A percentile compares a stretch with the other conserved stretches of the same genome.
phyloP scores from a whole-genome alignment of 2,113 vertebrate species.

The Oreochromis spilurus region DNA sequence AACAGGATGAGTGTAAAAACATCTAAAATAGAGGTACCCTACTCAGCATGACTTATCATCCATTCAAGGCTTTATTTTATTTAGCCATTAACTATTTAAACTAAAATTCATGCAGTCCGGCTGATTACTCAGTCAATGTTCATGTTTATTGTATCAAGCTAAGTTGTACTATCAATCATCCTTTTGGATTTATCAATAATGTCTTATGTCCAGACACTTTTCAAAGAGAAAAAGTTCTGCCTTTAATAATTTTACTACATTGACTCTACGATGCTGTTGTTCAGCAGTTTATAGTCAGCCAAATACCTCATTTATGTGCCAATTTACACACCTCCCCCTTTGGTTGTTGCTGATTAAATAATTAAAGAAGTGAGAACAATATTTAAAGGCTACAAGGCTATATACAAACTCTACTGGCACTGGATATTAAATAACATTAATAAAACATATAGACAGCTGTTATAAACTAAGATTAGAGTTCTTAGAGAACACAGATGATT shows the following conservation, averaged over 20 bases:
- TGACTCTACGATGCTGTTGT: neutral
- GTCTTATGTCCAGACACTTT: neutral
- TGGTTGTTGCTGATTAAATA: neutral
- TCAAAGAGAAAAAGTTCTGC: neutral
- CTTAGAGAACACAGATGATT: conserved; percentile 12
- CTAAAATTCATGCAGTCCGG: neutral
- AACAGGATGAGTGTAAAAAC: neutral
- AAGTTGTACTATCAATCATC: neutral
- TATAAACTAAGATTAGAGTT: conserved; percentile 38
- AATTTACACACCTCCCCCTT: neutral
- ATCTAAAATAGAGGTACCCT: neutral
- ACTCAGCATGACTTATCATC: neutral
- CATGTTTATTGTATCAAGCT: neutral
- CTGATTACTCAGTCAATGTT: conserved; percentile 8
- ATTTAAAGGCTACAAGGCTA: neutral
- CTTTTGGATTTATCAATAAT: neutral
- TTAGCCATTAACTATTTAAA: neutral
- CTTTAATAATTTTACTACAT: neutral
- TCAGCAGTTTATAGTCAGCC: neutral
- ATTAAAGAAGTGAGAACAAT: conserved; percentile 2
- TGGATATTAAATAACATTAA: conserved; percentile 34
- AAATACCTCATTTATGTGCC: neutral
- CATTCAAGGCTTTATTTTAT: neutral
- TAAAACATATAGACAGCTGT: conserved; percentile 31
- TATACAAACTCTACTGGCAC: neutral